Evolutionary conservation across 2,888 invertebrate species (phyloP), one percentile per base, ranked within the genome.

Genomic region (Orthosia cruda): DNA sequence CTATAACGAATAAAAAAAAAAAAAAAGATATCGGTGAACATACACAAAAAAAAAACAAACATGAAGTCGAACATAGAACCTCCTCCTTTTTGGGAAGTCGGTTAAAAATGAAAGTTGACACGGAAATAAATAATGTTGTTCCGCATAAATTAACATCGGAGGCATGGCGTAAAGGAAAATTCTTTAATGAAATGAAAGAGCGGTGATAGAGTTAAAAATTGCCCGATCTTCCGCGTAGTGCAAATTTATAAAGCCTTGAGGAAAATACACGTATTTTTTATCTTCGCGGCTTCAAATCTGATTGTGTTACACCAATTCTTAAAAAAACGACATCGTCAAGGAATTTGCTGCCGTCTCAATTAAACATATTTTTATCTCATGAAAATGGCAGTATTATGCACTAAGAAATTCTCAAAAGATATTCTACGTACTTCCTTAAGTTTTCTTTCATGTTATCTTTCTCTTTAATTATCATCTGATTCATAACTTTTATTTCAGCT

Each of bases 61-160:
- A n/a, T n/a, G n/a, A n/a, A n/a, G n/a, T n/a, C n/a, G n/a, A n/a
- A n/a, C n/a, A n/a, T n/a, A n/a, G n/a, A n/a, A n/a, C n/a, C n/a
- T n/a, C n/a, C n/a, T n/a, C n/a, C n/a, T n/a, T n/a, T n/a, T n/a
- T n/a, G n/a, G n/a, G n/a, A n/a, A n/a, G n/a, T n/a, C n/a, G n/a
- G n/a, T 49, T 62, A 65, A 79, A 84, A 76, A 54, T 63, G 65
- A 12, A 68, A 58, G 68, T 83, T 66, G 68, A 71, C 63, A 83
- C 67, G 15, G 64, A 82, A 74, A 74, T 76, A 47, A 76, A 74
- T 76, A 79, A 83, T 63, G 52, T 72, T 57, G 59, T 32, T 58
- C 40, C 32, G 59, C 65, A 77, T 77, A 78, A 80, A 74, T 82
- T 75, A 72, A 74, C 58, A 65, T 66, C 45, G n/a, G 26, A 58